Evolutionary conservation across 2,113 vertebrate genomes (phyloP).

Genomic region (Syrrhaptes paradoxus): DNA sequence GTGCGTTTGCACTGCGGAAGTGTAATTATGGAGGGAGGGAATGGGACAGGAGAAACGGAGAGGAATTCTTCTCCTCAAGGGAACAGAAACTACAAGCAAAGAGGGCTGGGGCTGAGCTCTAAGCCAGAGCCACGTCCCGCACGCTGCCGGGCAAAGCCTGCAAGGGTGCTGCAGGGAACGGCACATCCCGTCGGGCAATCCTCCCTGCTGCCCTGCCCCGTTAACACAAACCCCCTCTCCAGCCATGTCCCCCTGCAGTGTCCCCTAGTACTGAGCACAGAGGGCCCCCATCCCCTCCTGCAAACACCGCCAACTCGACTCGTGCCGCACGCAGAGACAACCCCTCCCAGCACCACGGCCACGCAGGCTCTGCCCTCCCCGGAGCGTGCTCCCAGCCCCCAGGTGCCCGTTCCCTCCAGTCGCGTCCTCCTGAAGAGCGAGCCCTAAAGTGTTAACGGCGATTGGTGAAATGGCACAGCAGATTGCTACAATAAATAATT

Average conservation of each 20-base stretch:
- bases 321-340: background rate
- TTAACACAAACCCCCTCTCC: background rate
- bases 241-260: background rate
- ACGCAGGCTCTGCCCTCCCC: background rate
- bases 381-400: background rate
- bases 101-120: background rate
- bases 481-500: conserved; percentile 99
- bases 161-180: background rate
- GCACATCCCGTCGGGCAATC: background rate
- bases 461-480: conserved; percentile 90
- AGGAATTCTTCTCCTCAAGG: background rate
- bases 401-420: background rate
- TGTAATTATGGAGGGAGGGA: background rate
- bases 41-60: background rate
- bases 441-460: conserved; percentile 83
- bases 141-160: background rate
- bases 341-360: fast-evolving
- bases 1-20: background rate
- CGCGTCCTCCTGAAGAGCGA: conserved; percentile 11
- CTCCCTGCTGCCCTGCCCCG: fast-evolving
- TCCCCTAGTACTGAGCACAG: background rate
- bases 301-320: background rate
- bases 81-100: background rate
- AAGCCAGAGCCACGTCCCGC: background rate
- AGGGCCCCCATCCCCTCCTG: background rate